phyloP scores from a whole-genome alignment of 2,797 vertebrate genomes.

The Sardinella longiceps region DNA sequence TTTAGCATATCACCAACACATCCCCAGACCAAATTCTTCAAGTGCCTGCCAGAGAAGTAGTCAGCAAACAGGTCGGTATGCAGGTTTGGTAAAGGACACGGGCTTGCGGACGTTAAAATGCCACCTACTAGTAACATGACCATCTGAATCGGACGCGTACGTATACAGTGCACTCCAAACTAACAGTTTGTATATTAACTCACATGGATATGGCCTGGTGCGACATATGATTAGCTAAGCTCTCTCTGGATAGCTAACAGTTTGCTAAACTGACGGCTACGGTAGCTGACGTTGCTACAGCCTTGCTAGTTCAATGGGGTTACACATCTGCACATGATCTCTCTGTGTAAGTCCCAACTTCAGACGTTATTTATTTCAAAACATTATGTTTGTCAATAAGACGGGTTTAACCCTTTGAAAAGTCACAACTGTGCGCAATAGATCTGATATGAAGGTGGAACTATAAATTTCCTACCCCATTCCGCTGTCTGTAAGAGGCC shows the following conservation, averaged over 20 bases:
- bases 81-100: slow-evolving; percentile 2
- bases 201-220: slow-evolving; percentile 15
- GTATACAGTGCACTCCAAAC: background rate
- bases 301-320: slow-evolving; percentile 26
- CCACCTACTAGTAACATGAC: background rate
- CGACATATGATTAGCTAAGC: slow-evolving; percentile 25
- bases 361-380: slow-evolving; percentile 15
- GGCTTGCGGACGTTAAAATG: background rate
- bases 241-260: slow-evolving; percentile 43
- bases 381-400: background rate
- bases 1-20: slow-evolving; percentile 2
- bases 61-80: slow-evolving; percentile 20
- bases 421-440: background rate
- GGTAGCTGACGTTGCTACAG: slow-evolving; percentile 35
- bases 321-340: slow-evolving; percentile 26
- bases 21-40: slow-evolving; percentile 42
- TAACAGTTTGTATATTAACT: background rate
- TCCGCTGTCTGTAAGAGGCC: slow-evolving; percentile 74
- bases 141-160: background rate
- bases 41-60: slow-evolving; percentile 38
- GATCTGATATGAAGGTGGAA: slow-evolving; percentile 32
- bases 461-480: slow-evolving; percentile 69
- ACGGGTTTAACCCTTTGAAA: background rate
- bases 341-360: slow-evolving; percentile 14
- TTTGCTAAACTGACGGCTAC: slow-evolving; percentile 25